phyloP scores from a whole-genome alignment of 2,797 vertebrate genomes.

The Lithobates sylvaticus region DNA sequence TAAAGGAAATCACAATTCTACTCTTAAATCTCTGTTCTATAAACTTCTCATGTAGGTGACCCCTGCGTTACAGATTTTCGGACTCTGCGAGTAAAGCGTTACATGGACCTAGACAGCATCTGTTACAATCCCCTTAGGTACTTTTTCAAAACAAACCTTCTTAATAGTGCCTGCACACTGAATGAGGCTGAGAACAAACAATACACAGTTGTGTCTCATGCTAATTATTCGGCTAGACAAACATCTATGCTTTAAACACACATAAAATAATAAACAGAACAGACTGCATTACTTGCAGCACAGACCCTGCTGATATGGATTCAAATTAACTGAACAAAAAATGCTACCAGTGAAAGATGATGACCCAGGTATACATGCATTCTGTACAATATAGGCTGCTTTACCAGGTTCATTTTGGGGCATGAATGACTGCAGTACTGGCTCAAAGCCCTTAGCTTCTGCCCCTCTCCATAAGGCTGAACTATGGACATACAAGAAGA shows the following conservation, averaged over 20 bases:
- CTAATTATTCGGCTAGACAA: conserved; percentile 27
- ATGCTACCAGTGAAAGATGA: too few relatives aligned
- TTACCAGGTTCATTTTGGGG: too few relatives aligned
- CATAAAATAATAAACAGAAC: conserved; percentile 11
- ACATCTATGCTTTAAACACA: neutral
- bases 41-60: neutral
- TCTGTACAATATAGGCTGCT: too few relatives aligned
- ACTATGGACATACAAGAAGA: too few relatives aligned
- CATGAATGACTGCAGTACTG: too few relatives aligned
- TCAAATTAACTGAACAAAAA: too few relatives aligned
- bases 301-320: too few relatives aligned
- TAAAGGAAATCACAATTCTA: neutral
- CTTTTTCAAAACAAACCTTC: neutral
- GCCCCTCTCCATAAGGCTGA: too few relatives aligned
- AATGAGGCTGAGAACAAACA: conserved; percentile 26
- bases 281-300: neutral
- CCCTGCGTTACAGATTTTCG: neutral
- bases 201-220: neutral
- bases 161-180: conserved; percentile 2
- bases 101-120: conserved; percentile 13
- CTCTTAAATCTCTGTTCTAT: neutral
- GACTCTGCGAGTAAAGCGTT: neutral
- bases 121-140: conserved; percentile 4
- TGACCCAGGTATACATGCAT: too few relatives aligned
- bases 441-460: too few relatives aligned